Evolutionary conservation across 2,888 invertebrate species (phyloP).

Genomic region (Drosophila subquinaria): DNA sequence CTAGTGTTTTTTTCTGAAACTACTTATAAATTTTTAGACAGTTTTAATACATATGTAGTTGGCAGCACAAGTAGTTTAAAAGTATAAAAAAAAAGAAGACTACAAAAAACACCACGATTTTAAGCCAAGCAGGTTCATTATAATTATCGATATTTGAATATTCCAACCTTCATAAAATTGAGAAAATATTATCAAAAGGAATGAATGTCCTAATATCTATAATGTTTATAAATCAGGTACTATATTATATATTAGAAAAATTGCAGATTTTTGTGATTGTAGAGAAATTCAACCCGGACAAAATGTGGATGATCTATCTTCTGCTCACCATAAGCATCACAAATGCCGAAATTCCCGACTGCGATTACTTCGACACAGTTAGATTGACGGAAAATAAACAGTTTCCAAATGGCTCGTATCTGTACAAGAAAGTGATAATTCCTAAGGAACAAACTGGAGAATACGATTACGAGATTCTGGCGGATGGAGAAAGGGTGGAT

Average conservation of each 20-base stretch:
- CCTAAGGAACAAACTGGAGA: slow-evolving; percentile 48
- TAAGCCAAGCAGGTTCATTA: too few species aligned
- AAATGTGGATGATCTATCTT: slow-evolving; percentile 10
- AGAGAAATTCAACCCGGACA: not conserved
- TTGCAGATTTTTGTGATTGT: not conserved
- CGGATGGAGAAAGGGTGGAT: not conserved
- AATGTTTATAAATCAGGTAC: too few species aligned
- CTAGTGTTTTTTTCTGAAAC: not conserved
- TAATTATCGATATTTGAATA: too few species aligned
- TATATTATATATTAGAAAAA: not conserved
- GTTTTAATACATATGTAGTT: too few species aligned
- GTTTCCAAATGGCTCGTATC: slow-evolving; percentile 64
- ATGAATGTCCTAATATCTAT: too few species aligned
- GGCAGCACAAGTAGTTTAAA: too few species aligned
- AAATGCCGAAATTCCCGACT: slow-evolving; percentile 45
- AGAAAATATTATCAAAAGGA: too few species aligned
- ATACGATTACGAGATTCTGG: slow-evolving; percentile 53
- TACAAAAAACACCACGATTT: too few species aligned
- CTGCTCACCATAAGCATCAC: not conserved
- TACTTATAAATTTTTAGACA: too few species aligned
- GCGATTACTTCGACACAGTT: slow-evolving; percentile 70
- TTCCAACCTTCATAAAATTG: too few species aligned
- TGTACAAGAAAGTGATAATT: slow-evolving; percentile 66
- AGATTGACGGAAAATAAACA: slow-evolving; percentile 47
- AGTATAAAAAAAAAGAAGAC: too few species aligned